Conservation (phyloP, 2,888 invertebrate genomes). For the Callosobruchus maculatus region DNA sequence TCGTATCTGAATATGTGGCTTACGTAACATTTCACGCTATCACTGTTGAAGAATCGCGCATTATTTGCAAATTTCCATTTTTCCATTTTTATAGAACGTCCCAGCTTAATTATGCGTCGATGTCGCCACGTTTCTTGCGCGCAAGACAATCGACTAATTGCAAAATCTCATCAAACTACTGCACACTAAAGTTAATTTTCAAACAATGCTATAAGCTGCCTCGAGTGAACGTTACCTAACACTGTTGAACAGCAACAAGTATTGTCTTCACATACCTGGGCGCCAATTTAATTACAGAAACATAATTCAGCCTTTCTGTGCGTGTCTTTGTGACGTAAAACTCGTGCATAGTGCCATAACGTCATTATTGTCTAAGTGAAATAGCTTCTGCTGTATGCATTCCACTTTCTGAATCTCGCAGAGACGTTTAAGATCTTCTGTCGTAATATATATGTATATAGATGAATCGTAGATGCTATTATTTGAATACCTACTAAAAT, state of each 20-base stretch:
- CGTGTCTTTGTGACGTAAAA: neutral
- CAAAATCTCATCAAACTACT: neutral
- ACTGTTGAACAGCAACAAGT: neutral
- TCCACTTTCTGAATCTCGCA: too few relatives aligned
- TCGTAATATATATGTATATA: too few relatives aligned
- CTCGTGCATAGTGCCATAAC: neutral
- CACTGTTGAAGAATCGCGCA: neutral
- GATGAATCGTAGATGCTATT: too few relatives aligned
- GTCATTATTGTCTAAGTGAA: neutral
- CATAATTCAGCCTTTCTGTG: neutral
- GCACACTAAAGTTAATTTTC: neutral
- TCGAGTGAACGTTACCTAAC: neutral
- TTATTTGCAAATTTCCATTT: neutral
- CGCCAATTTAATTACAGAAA: neutral
- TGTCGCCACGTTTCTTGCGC: neutral
- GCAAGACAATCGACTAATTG: neutral
- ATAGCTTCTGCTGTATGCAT: too few relatives aligned
- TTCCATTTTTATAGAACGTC: neutral
- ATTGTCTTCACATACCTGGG: neutral
- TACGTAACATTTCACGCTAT: neutral
- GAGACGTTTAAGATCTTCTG: too few relatives aligned
- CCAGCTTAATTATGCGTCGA: neutral
- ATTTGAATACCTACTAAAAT: too few relatives aligned
- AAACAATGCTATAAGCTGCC: neutral
- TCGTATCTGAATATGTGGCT: neutral